Evolutionary conservation across 2,797 vertebrate species (phyloP), one percentile per base, ranked within the genome.

Genomic region (Sternarchorhynchus goeldii): DNA sequence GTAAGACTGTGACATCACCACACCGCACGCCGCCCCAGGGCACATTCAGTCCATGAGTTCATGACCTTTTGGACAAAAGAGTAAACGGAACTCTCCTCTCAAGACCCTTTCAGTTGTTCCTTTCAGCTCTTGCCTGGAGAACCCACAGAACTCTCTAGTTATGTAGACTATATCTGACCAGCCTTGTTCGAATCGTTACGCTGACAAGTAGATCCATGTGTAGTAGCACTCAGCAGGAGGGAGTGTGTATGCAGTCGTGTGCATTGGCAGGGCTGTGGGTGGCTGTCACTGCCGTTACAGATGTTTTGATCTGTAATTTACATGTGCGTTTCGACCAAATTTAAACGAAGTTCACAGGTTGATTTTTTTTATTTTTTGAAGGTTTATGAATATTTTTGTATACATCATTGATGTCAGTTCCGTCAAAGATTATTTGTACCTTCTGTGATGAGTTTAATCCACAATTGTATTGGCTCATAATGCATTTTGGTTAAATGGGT

Each of bases 371-470:
- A 87, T 92, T 92, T 92, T 50, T 91, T 83, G 89, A 86, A 88
- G 83, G 81, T 85, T 70, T 87, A 78, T 90, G 82, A 90, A 86
- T 93, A 83, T 87, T 93, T 93, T 93, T 93, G 91, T 93, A 85
- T 91, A 91, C 82, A 78, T 86, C 69, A 14, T 64, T 41, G 64
- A 77, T 82, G 77, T 82, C 25, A 20, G 83, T 69, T 56, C 6
- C 64, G 65, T 79, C 41, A 73, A 16, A 72, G 14, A 60, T 81
- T 50, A 31, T 21, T 39, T 78, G 57, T 75, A 25, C 36, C 41
- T 53, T 62, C 25, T 41, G 70, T 65, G 34, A 20, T 70, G 12
- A 18, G 4, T 67, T n/a, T 71, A 69, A 60, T 77, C 56, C 66
- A 62, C 18, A 21, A 21, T 21, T 45, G 59, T 66, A 57, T 76